Percentiles rank a stretch among this genome's conserved stretches.
Evolutionary conservation across 1,140 invertebrate genomes (phyloP).

Genomic region (Aleiodes sp.): DNA sequence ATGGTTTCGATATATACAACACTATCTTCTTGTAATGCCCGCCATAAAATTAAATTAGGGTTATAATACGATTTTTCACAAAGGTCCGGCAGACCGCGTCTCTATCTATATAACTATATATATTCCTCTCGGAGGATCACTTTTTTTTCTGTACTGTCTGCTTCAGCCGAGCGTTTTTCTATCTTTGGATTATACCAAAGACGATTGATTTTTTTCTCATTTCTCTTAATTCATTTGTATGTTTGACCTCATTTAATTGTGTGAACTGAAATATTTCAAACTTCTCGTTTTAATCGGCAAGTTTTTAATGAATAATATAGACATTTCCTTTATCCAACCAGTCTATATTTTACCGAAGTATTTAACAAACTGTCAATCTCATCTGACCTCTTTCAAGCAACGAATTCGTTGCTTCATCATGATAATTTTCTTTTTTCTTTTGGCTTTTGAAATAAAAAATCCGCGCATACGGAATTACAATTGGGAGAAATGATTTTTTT

Average conservation of each 20-base stretch:
- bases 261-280: background rate
- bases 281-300: background rate
- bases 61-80: conserved; percentile 68
- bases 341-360: background rate
- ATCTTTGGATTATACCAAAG: background rate
- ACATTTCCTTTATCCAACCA: background rate
- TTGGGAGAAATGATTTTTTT: too few species aligned
- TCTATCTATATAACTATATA: background rate
- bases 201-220: background rate
- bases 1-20: conserved; percentile 47
- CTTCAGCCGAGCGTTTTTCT: background rate
- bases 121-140: background rate
- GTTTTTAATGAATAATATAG: background rate
- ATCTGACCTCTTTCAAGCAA: background rate
- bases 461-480: too few species aligned
- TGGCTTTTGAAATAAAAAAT: too few species aligned
- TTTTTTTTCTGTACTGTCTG: background rate
- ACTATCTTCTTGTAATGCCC: conserved; percentile 62
- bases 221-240: background rate
- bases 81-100: conserved; percentile 46
- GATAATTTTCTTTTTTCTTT: too few species aligned
- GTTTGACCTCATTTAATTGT: background rate
- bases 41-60: conserved; percentile 68
- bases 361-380: background rate
- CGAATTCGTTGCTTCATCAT: background rate